Base-by-base conservation (phyloP, 2,797 vertebrate species). In the Syndactyla subalaris region DNA sequence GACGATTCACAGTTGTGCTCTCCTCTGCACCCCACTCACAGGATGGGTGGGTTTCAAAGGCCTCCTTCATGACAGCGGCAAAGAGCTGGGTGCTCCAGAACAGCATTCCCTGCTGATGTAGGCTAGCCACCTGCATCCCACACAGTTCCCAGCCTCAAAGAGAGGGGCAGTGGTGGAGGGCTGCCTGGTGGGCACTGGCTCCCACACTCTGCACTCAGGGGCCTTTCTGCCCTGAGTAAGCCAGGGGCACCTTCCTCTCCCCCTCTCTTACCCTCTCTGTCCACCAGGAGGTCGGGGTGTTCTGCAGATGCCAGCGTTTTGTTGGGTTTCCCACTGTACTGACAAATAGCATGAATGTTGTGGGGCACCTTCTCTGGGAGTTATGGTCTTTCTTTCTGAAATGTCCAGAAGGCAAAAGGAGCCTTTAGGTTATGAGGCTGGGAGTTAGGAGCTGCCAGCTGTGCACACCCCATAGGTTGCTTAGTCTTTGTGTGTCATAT, bases 111-210 rank as follows among this genome's bases (percentile, higher is more conserved):
- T 4, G 5, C 36, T 1, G 10, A 38, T 10, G 14, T 2, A 1
- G 49, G 26, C 38, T 24, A 23, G 41, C 3, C 0, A 3, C 55
- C 19, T 51, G 65, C 30, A 19, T 57, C 24, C 22, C 16, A 17
- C n/a, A 21, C 0, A 2, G 18, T 18, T 29, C 22, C 22, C 45
- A 58, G 29, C 39, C 78, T 45, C 66, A 73, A 52, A 73, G 54
- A 57, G 7, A 10, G 66, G 9, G 30, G 43, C 0, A 3, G 26
- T 26, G 30, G 27, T 36, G 39, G 11, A 6, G 12, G 34, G 18
- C 6, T 36, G n/a, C 41, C 21, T 12, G 12, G 14, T 2, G 1
- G 14, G 26, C 0, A 0, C 10, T 51, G 39, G 23, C 14, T 68
- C 18, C 34, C 10, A 21, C 54, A 39, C 9, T 18, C 52, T 4